Evolutionary conservation across 2,113 vertebrate genomes (phyloP).

Genomic region (Procavia capensis): DNA sequence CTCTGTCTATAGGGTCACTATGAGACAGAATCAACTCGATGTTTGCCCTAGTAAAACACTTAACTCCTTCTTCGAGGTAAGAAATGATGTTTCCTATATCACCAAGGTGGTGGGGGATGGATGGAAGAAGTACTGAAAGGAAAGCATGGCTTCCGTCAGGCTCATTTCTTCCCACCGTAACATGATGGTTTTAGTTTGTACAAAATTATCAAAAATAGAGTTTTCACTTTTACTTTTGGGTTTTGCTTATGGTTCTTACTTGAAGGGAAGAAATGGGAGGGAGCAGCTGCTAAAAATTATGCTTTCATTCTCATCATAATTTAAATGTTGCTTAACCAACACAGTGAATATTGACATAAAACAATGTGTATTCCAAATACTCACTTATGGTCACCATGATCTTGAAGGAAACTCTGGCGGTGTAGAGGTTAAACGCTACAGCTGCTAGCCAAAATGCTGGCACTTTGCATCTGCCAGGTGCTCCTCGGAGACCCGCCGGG

Average conservation of each 20-base stretch:
- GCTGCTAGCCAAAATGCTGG: too few relatives aligned
- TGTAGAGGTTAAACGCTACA: too few relatives aligned
- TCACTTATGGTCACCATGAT: not conserved
- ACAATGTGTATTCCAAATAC: not conserved
- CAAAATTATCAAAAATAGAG: slow-evolving; percentile 12
- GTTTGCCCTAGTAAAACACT: not conserved
- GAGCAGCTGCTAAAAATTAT: not conserved
- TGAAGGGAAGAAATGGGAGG: not conserved
- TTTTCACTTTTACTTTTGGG: not conserved
- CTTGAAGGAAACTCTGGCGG: too few relatives aligned
- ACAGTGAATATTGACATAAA: not conserved
- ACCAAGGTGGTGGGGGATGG: not conserved
- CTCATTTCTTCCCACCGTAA: not conserved
- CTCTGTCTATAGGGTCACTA: too few relatives aligned
- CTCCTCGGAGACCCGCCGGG: too few relatives aligned
- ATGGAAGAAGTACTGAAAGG: not conserved
- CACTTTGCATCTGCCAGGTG: too few relatives aligned
- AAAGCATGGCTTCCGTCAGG: not conserved
- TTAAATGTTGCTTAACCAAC: slow-evolving; percentile 3
- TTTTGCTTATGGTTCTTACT: slow-evolving; percentile 19
- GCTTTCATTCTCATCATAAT: not conserved
- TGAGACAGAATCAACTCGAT: too few relatives aligned
- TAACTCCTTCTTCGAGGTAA: not conserved
- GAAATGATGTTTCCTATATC: not conserved
- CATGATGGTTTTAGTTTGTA: not conserved